phyloP scores from a whole-genome alignment of 2,113 vertebrate genomes.

The Percina caprodes region DNA sequence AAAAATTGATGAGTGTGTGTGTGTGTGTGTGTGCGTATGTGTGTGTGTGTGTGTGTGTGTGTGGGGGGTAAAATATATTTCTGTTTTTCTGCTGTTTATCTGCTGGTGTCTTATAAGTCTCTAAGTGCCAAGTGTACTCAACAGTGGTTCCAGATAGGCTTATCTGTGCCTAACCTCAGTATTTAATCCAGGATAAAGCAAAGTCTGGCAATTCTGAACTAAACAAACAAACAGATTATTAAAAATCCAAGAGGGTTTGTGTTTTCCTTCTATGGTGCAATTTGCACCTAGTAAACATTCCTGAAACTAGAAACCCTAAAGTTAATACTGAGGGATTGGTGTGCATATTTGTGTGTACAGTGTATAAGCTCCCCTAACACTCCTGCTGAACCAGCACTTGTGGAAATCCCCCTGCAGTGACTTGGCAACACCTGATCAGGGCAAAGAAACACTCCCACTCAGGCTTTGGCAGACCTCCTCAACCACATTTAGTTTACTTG shows the following conservation, averaged over 20 bases:
- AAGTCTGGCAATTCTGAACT: constrained; percentile 1
- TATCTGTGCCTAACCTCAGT: neutral
- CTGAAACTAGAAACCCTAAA: neutral
- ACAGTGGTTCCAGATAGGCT: neutral
- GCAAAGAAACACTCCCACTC: constrained; percentile 23
- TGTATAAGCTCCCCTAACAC: neutral
- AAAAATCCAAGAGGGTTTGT: neutral
- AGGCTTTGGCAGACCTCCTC: neutral
- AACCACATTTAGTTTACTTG: neutral
- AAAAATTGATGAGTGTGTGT: neutral
- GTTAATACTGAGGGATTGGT: neutral
- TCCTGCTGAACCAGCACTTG: constrained; percentile 15
- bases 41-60: too few relatives aligned
- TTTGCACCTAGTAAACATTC: neutral
- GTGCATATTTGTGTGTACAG: neutral
- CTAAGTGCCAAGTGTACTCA: neutral
- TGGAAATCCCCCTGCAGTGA: constrained; percentile 69
- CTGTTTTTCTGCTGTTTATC: too few relatives aligned
- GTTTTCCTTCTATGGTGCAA: neutral
- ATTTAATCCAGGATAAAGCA: neutral
- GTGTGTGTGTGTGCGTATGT: too few relatives aligned
- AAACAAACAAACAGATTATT: constrained; percentile 6
- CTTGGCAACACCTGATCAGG: constrained; percentile 27
- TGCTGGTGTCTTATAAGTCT: neutral
- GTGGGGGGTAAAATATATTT: constrained; percentile 17